phyloP scores from a whole-genome alignment of 2,113 vertebrate genomes.

The Glaucomys volans region DNA sequence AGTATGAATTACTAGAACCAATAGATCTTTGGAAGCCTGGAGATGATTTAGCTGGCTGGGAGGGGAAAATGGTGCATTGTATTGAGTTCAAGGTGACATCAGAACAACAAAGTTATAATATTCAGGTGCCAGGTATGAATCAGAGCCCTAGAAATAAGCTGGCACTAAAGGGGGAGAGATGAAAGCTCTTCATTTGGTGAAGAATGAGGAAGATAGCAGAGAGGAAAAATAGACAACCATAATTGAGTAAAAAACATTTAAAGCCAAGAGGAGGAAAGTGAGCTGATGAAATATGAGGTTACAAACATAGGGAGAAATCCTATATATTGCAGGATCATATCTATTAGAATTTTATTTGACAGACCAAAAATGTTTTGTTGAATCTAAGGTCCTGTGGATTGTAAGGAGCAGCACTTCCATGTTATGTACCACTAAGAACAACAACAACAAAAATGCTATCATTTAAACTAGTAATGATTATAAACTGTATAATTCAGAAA shows the following conservation, averaged over 20 bases:
- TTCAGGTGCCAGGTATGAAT: conserved; percentile 1
- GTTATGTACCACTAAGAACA: not conserved
- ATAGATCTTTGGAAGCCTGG: not conserved
- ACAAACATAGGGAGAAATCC: not conserved
- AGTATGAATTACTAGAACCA: not conserved
- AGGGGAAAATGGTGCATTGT: not conserved
- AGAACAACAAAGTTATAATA: not conserved
- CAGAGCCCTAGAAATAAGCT: not conserved
- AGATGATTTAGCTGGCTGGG: not conserved
- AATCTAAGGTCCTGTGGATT: not conserved
- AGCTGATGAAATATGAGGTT: not conserved
- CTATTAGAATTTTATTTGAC: not conserved
- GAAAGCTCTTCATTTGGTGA: conserved; percentile 2
- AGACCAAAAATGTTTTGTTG: conserved; percentile 1
- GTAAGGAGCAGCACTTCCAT: not conserved
- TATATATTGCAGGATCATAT: not conserved
- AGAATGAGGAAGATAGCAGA: not conserved
- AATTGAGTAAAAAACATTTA: not conserved
- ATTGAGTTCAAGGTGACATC: not conserved
- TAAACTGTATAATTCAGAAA: conserved; percentile 39
- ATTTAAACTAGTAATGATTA: not conserved
- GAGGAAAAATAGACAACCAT: not conserved
- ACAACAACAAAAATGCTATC: not conserved
- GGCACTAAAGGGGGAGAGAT: not conserved
- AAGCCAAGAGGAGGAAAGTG: not conserved